Conservation (phyloP, 2,888 invertebrate species). For the Margaritifera margaritifera region DNA sequence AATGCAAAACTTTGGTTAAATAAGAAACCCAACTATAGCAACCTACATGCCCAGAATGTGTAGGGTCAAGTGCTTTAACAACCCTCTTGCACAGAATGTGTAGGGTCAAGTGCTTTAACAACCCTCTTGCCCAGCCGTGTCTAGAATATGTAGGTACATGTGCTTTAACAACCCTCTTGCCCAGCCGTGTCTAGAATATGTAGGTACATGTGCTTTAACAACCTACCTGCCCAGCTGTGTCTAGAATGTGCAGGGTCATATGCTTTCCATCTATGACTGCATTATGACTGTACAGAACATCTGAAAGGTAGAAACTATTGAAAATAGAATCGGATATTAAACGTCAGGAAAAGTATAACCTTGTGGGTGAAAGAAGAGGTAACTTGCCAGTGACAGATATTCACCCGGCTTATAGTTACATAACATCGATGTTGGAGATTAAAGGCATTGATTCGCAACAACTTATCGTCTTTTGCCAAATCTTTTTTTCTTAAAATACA, state of each 20-base stretch:
- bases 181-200: conserved; percentile 59
- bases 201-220: conserved; percentile 43
- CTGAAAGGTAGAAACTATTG: conserved; percentile 35
- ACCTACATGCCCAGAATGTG: not conserved
- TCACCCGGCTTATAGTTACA: too few species aligned
- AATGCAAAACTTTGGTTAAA: not conserved
- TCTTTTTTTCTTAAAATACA: too few species aligned
- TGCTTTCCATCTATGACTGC: conserved; percentile 55
- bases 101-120: conserved; percentile 43
- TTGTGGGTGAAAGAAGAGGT: too few species aligned
- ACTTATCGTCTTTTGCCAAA: too few species aligned
- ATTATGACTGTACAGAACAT: conserved; percentile 54
- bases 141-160: conserved; percentile 53
- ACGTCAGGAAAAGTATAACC: too few species aligned
- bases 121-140: conserved; percentile 53
- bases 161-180: conserved; percentile 46
- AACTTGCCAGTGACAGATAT: too few species aligned
- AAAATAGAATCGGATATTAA: too few species aligned
- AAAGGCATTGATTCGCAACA: too few species aligned
- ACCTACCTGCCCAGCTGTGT: conserved; percentile 54
- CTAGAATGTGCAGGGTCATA: conserved; percentile 54
- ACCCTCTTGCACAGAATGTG: conserved; percentile 53
- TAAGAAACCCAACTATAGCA: too few species aligned
- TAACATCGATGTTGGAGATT: too few species aligned
- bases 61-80: not conserved